Conservation (phyloP, 2,113 vertebrate genomes). For the Gulo gulo region DNA sequence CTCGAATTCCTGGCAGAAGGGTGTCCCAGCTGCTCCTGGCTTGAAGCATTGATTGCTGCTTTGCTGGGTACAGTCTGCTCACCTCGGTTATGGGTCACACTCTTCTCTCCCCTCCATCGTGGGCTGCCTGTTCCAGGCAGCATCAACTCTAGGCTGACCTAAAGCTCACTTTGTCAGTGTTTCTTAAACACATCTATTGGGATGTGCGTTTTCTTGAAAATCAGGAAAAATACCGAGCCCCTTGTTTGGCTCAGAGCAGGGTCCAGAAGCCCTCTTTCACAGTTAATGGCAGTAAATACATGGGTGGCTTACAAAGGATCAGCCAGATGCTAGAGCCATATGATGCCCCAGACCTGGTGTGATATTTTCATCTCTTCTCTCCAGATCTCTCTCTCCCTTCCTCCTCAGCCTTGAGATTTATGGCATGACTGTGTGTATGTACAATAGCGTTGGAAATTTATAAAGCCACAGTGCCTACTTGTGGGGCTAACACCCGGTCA, state of each 20-base stretch:
- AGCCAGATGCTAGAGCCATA: slow-evolving; percentile 38
- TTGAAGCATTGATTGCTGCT: background rate
- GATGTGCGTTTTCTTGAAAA: background rate
- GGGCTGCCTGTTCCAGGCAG: background rate
- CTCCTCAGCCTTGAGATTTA: background rate
- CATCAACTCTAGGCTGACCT: background rate
- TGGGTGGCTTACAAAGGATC: background rate
- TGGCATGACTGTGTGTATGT: background rate
- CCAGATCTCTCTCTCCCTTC: background rate
- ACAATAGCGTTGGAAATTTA: background rate
- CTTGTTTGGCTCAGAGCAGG: background rate
- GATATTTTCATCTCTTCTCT: background rate
- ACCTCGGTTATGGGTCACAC: background rate
- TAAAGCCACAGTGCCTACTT: background rate
- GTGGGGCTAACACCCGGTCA: background rate
- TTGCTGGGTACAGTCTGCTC: background rate
- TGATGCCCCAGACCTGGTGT: slow-evolving; percentile 48
- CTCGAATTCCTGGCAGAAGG: background rate
- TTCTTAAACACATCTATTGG: background rate
- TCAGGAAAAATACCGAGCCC: background rate
- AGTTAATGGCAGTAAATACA: background rate
- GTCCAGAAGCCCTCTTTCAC: slow-evolving; percentile 19
- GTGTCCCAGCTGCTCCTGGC: background rate
- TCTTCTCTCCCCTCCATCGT: background rate
- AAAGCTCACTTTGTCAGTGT: background rate